A percentile compares a stretch with the other conserved stretches of the same genome.
Evolutionary conservation across 2,113 vertebrate genomes (phyloP).

Genomic region (Psephotus haematonotus): DNA sequence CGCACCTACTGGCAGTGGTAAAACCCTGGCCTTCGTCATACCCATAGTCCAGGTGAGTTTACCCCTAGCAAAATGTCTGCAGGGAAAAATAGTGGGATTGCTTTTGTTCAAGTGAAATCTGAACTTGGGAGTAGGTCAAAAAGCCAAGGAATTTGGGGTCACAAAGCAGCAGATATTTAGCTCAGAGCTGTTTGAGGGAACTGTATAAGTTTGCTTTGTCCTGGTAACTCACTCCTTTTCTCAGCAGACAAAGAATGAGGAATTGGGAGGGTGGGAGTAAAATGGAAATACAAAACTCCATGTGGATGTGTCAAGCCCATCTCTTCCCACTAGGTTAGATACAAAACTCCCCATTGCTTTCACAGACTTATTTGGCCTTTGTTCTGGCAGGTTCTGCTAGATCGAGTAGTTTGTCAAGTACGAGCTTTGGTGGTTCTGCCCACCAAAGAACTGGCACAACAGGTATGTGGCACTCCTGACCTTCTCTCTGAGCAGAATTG

Average conservation of each 20-base stretch:
- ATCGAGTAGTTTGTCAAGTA: slow-evolving; percentile 85
- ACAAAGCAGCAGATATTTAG: neutral
- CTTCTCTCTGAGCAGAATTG: neutral
- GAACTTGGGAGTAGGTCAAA: neutral
- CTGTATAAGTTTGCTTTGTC: neutral
- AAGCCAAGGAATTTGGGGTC: neutral
- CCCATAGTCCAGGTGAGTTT: slow-evolving; percentile 88
- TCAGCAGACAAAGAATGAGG: neutral
- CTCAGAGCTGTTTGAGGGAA: neutral
- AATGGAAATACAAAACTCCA: neutral
- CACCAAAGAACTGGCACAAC: slow-evolving; percentile 95
- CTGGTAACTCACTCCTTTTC: neutral
- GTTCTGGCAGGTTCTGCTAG: slow-evolving; percentile 78
- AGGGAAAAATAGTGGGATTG: neutral
- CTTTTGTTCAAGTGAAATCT: neutral
- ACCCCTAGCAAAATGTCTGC: rapidly evolving
- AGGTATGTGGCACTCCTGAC: slow-evolving; percentile 73
- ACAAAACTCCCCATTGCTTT: neutral
- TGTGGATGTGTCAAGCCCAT: neutral
- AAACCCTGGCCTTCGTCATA: slow-evolving; percentile 91
- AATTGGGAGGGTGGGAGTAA: neutral
- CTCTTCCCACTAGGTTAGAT: neutral
- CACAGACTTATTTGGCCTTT: neutral
- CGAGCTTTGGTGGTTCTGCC: slow-evolving; percentile 89
- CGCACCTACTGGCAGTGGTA: slow-evolving; percentile 95